These are phyloP conservation scores for Enteromius viviparus DNA, from an alignment of 2,797 vertebrate species.

Conservation along the genomic window DNA sequence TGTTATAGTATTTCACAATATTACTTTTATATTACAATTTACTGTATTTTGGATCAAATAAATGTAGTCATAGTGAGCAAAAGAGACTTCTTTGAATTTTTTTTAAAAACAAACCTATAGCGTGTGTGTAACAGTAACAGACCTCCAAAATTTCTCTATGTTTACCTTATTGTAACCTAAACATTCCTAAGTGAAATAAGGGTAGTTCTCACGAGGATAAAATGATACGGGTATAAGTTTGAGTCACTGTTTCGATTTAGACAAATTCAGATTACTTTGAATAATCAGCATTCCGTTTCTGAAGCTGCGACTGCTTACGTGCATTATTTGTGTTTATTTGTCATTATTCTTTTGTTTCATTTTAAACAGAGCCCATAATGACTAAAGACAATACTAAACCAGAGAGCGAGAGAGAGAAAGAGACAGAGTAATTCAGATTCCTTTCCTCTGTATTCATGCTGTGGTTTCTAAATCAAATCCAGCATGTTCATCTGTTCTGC, in stretches of 20 bases:
- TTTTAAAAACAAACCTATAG: not conserved
- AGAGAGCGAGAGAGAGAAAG: constrained; percentile 1
- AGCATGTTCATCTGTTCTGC: constrained; percentile 52
- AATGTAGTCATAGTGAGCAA: not conserved
- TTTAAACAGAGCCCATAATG: constrained; percentile 10
- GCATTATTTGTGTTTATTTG: not conserved
- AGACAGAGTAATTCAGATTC: constrained; percentile 46
- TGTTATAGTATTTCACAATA: not conserved
- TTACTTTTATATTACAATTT: not conserved
- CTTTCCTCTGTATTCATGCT: constrained; percentile 56
- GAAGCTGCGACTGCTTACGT: constrained; percentile 1
- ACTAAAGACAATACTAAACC: constrained; percentile 14
- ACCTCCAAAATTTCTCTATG: not conserved
- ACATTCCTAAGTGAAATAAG: constrained; percentile 1
- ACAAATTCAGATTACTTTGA: constrained; percentile 1
- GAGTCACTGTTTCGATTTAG: not conserved
- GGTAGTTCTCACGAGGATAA: constrained; percentile 11
- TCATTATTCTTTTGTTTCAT: constrained; percentile 15
- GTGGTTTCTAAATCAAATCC: constrained; percentile 55
- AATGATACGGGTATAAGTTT: not conserved
- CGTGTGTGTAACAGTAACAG: not conserved
- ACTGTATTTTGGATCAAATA: not conserved
- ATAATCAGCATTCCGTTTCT: not conserved
- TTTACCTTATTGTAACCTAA: constrained; percentile 1
- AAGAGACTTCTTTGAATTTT: not conserved